Evolutionary conservation across 2,888 invertebrate genomes (phyloP), one percentile per base, ranked within the genome.

Genomic region (Vanessa cardui): DNA sequence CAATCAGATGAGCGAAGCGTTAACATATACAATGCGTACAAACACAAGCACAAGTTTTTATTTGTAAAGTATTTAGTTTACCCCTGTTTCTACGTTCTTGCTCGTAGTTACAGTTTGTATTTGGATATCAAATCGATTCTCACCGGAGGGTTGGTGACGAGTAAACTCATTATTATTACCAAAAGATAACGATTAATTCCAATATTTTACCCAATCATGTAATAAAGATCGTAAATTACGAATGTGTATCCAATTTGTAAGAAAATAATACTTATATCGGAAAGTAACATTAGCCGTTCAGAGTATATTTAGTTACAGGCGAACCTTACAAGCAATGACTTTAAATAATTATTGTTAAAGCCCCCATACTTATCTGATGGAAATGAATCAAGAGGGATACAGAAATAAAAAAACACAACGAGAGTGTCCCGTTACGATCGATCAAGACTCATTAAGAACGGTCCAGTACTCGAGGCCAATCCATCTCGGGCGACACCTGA

Each of bases 401-500:
- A 20, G 15, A 21, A 54, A 62, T 44, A 31, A 58, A 20, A 15
- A 26, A 46, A 33, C 33, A 66, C 46, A 33, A n/a, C 31, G 21
- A 66, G 62, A 69, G 46, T 45, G 33, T 39, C 60, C 56, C 49
- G 59, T 69, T 62, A 47, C 67, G 56, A 60, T 67, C 63, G 49
- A 61, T 67, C 63, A 45, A 31, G 46, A 54, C 33, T 66, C 69
- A 63, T 67, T 61, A 64, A n/a, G 54, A 54, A 45, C 54, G 52
- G 45, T n/a, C 58, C 45, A 60, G 8, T 39, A 16, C 49, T 56
- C 62, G 18, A 31, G 33, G 21, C n/a, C 68, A 31, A 68, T 68
- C 64, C 58, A 45, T 69, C 70, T 66, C 52, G 18, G 4, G 12
- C 47, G 63, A 61, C 66, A 66, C 63, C 63, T 64, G 63, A 64